A percentile compares a stretch with the other conserved stretches of the same genome.
phyloP scores from a whole-genome alignment of 1,140 invertebrate species.

The Choristoneura fumiferana region DNA sequence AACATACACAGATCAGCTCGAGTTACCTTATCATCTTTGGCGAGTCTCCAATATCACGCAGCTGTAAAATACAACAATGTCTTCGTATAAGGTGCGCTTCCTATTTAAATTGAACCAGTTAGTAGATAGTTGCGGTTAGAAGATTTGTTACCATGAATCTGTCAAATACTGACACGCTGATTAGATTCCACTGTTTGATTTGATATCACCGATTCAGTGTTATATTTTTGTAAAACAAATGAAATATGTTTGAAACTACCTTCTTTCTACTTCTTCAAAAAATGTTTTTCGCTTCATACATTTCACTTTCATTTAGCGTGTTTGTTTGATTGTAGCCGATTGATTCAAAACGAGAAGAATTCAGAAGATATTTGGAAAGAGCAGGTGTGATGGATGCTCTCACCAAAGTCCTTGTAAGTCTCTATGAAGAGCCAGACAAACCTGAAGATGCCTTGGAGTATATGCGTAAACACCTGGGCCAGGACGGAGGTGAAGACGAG shows the following conservation, averaged over 20 bases:
- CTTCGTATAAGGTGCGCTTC: constrained; percentile 16
- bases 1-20: too few relatives aligned
- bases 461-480: constrained; percentile 80
- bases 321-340: constrained; percentile 80
- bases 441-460: constrained; percentile 94
- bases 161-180: too few relatives aligned
- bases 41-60: background rate
- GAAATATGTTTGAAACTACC: background rate
- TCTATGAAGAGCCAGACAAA: constrained; percentile 95
- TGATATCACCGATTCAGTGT: too few relatives aligned
- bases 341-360: constrained; percentile 95
- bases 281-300: background rate
- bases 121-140: background rate
- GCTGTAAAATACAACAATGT: background rate
- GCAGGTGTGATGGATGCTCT: constrained; percentile 94
- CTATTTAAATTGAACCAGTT: background rate
- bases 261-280: constrained; percentile 8
- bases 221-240: too few relatives aligned
- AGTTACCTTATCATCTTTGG: too few relatives aligned
- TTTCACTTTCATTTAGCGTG: background rate
- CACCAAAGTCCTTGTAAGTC: constrained; percentile 91
- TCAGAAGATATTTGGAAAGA: constrained; percentile 94
- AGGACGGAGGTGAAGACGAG: constrained; percentile 71
- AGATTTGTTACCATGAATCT: too few relatives aligned
- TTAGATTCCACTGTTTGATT: too few relatives aligned